Evolutionary conservation across 2,797 vertebrate species (phyloP).

Genomic region (Tachyglossus aculeatus): DNA sequence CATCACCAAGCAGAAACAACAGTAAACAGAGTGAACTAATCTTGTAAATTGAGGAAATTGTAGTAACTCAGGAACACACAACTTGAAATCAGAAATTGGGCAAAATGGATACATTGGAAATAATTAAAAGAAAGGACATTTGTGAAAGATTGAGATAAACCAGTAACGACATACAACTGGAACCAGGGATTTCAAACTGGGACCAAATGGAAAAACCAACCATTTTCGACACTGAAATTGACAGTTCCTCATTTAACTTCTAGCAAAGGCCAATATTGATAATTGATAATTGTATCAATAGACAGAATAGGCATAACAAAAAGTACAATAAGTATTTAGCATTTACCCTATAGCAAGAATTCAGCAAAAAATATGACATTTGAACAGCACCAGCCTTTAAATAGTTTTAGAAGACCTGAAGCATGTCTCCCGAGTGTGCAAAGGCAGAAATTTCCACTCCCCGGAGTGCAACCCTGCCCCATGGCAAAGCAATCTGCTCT

Average conservation of each 20-base stretch:
- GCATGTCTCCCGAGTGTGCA: slow-evolving; percentile 1
- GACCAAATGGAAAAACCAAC: neutral
- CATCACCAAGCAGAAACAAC: too few relatives aligned
- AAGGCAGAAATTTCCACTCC: slow-evolving; percentile 42
- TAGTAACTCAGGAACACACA: neutral
- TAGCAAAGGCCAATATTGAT: neutral
- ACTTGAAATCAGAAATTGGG: neutral
- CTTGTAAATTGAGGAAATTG: too few relatives aligned
- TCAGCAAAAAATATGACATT: slow-evolving; percentile 11
- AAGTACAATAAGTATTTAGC: neutral
- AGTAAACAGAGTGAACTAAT: too few relatives aligned
- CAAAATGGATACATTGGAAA: neutral
- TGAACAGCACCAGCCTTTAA: slow-evolving; percentile 18
- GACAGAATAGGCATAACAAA: neutral
- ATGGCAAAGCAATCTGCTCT: slow-evolving; percentile 22
- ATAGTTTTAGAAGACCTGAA: slow-evolving; percentile 15
- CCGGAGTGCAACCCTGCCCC: slow-evolving; percentile 8
- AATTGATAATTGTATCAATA: neutral
- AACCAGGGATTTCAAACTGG: slow-evolving; percentile 17
- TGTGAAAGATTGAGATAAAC: slow-evolving; percentile 9
- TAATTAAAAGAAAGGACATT: slow-evolving; percentile 2
- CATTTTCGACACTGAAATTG: slow-evolving; percentile 12
- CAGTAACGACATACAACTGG: too few relatives aligned
- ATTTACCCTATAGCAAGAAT: too few relatives aligned
- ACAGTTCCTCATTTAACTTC: slow-evolving; percentile 9